Evolutionary conservation across 2,797 vertebrate genomes (phyloP).

Genomic region (Thalassophryne amazonica): DNA sequence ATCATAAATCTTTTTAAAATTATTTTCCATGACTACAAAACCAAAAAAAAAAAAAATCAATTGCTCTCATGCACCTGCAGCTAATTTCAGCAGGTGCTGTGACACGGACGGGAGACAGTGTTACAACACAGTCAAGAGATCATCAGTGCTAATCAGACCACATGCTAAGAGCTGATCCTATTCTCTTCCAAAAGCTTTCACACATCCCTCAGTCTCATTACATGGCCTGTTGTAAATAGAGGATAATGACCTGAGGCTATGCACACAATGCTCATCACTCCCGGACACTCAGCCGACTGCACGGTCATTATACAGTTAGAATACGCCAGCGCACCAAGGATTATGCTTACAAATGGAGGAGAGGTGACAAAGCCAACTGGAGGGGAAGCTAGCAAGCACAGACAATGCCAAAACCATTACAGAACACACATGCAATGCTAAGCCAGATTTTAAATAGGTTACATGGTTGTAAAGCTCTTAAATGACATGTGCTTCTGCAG

Average conservation of each 20-base stretch:
- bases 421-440: slow-evolving; percentile 16
- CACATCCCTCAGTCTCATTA: slow-evolving; percentile 75
- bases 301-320: slow-evolving; percentile 67
- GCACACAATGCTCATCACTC: slow-evolving; percentile 65
- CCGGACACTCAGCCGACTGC: slow-evolving; percentile 54
- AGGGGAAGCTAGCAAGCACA: slow-evolving; percentile 31
- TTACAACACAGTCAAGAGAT: slow-evolving; percentile 72
- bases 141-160: slow-evolving; percentile 73
- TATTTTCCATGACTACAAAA: background rate
- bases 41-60: slow-evolving; percentile 16
- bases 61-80: slow-evolving; percentile 45
- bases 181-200: slow-evolving; percentile 68
- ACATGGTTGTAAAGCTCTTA: slow-evolving; percentile 35
- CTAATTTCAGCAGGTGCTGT: slow-evolving; percentile 48
- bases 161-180: slow-evolving; percentile 64
- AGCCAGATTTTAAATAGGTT: slow-evolving; percentile 18
- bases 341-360: slow-evolving; percentile 55
- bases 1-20: background rate
- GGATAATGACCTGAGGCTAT: slow-evolving; percentile 67
- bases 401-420: slow-evolving; percentile 21
- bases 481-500: slow-evolving; percentile 39
- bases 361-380: slow-evolving; percentile 30
- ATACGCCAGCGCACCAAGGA: slow-evolving; percentile 57
- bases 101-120: slow-evolving; percentile 57
- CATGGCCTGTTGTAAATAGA: slow-evolving; percentile 69